Base-by-base conservation (phyloP, 2,888 invertebrate genomes). In the Lamproptera curius region DNA sequence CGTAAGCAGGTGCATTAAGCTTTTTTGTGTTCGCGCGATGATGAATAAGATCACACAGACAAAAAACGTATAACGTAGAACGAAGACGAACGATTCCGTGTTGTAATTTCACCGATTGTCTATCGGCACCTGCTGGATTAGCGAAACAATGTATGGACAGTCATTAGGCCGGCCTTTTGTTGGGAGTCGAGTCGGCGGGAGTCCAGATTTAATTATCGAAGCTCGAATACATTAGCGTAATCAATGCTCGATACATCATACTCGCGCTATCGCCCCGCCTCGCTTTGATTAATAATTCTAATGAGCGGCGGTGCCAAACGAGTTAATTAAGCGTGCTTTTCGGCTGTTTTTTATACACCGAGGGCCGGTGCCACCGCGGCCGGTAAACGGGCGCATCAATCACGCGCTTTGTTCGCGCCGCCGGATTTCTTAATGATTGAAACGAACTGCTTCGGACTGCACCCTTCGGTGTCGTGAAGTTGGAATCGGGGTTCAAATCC, bases 301-400 rank as follows among this genome's bases (percentile, higher is more conserved):
- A 85, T 86, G 86, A 86, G 85, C 80, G 82, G 76, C 80, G 84
- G 78, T 84, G 84, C 85, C 87, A 86, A 87, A 86, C 85, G 87
- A 86, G 86, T 87, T 86, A 87, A 86, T 86, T 85, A 86, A 84
- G 77, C 74, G 72, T 76, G 72, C 71, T 85, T 87, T 87, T 86
- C 84, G 81, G 76, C 73, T 57, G n/a, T n/a, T n/a, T n/a, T n/a
- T n/a, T n/a, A n/a, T n/a, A n/a, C n/a, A n/a, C n/a, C n/a, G n/a
- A n/a, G n/a, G 59, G 62, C 57, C 63, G 58, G 72, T 83, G 85
- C 80, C 81, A 81, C 84, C 73, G 82, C 70, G 80, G 15, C 43
- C 43, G 34, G 85, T 85, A 86, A 87, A 86, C 86, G 86, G 70
- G 73, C 68, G 73, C 87, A 86, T 87, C 86, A 84, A 86, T 87